Base-by-base conservation (phyloP, 2,797 vertebrate genomes). In the Leptodactylus fallax region DNA sequence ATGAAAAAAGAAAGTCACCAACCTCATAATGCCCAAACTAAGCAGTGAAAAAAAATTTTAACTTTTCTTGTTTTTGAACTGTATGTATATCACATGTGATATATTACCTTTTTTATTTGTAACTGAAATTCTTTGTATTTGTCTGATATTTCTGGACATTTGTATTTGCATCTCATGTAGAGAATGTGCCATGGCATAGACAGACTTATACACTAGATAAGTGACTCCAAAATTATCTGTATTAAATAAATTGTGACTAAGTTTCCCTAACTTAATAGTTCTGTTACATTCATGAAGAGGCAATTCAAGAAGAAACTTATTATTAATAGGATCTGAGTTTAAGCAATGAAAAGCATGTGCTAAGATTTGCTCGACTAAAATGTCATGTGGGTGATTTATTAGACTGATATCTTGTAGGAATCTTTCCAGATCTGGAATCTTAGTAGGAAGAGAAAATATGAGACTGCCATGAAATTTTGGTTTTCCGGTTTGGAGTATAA, bases 181-280 rank as follows among this genome's bases (percentile, higher is more conserved):
- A 63, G 61, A 63, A 63, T 63, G 61, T 7, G 61, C 61, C 21
- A 63, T n/a, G 21, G 61, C 61, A 63, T 63, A 23, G 61, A 63
- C 61, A 63, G n/a, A 63, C n/a, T 63, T 63, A 23, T 63, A 63
- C 61, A 63, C 61, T 63, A 63, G 61, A 23, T 63, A 63, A 63
- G 61, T 63, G 21, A 63, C 21, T 63, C 61, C 61, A 63, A 63
- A 63, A 23, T 19, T 63, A 0, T 23, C 7, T 1, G 8, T 63
- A 23, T 1, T 0, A 63, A n/a, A 63, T 1, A 23, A 3, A n/a
- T 3, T n/a, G 5, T 10, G 1, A n/a, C 8, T 23, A n/a, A 63
- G 19, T 7, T 63, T 19, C 0, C 19, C 61, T 10, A 63, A 63
- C 7, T 23, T 63, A n/a, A 63, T 23, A n/a, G 61, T 63, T 23